phyloP scores from a whole-genome alignment of 2,888 invertebrate species.

The Rhyacophila evoluta region DNA sequence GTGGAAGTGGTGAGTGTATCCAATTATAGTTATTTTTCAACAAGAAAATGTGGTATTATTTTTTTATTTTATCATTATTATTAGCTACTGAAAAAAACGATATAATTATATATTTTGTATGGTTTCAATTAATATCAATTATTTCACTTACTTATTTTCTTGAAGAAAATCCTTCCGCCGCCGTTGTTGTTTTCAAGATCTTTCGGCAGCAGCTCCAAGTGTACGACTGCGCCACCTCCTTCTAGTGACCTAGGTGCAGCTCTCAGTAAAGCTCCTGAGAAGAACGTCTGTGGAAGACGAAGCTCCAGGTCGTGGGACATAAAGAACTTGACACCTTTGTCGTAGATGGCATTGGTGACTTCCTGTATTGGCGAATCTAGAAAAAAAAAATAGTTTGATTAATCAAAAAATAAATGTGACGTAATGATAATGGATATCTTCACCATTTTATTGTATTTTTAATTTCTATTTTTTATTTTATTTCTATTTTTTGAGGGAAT shows the following conservation, averaged over 20 bases:
- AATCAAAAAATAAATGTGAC: too few species aligned
- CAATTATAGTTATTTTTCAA: too few species aligned
- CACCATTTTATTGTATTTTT: too few species aligned
- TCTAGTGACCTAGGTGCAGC: constrained; percentile 81
- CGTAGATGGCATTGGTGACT: constrained; percentile 78
- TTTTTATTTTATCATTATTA: too few species aligned
- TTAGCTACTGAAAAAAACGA: too few species aligned
- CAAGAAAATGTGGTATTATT: too few species aligned
- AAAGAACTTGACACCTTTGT: constrained; percentile 78
- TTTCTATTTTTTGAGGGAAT: too few species aligned
- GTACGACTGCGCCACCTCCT: constrained; percentile 79
- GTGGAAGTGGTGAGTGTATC: too few species aligned
- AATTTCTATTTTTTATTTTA: too few species aligned
- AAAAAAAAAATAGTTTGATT: too few species aligned
- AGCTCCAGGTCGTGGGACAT: constrained; percentile 83
- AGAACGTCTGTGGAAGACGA: constrained; percentile 78
- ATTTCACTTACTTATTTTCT: constrained; percentile 78
- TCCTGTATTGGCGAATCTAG: constrained; percentile 79
- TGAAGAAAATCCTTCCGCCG: constrained; percentile 75
- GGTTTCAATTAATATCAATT: too few species aligned
- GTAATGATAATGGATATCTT: too few species aligned
- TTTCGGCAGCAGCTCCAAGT: constrained; percentile 77
- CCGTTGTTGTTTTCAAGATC: constrained; percentile 60
- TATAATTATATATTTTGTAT: background rate
- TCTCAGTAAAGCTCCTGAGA: constrained; percentile 79